Evolutionary conservation across 2,113 vertebrate genomes (phyloP).

Genomic region (Hiodon tergisus): DNA sequence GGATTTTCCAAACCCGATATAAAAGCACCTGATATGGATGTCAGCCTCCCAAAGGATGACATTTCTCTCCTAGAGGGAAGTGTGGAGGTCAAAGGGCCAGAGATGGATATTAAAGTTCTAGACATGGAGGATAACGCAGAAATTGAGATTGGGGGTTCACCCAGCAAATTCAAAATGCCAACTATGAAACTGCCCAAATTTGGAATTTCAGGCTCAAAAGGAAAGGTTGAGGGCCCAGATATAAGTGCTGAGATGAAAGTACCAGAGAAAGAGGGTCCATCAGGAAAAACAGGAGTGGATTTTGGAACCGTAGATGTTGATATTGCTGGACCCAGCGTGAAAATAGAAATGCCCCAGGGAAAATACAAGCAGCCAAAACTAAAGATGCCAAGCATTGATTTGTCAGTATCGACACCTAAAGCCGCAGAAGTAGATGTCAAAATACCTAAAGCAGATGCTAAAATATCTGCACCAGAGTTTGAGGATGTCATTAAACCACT

Average conservation of each 20-base stretch:
- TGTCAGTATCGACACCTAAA: slow-evolving; percentile 13
- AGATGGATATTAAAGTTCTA: slow-evolving; percentile 26
- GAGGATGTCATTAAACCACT: neutral
- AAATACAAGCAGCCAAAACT: neutral
- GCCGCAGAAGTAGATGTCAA: neutral
- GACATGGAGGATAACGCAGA: slow-evolving; percentile 31
- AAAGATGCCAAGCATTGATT: slow-evolving; percentile 28
- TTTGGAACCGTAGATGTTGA: neutral
- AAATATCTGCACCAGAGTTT: neutral
- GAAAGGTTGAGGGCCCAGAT: neutral
- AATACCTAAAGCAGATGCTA: neutral
- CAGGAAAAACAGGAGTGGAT: neutral
- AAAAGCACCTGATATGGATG: slow-evolving; percentile 16
- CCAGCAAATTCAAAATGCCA: slow-evolving; percentile 45
- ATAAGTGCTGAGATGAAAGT: slow-evolving; percentile 24
- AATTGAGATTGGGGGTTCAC: slow-evolving; percentile 15
- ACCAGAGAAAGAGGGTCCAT: slow-evolving; percentile 7
- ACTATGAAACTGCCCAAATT: slow-evolving; percentile 42
- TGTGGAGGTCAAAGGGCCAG: slow-evolving; percentile 32
- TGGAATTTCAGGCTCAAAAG: slow-evolving; percentile 18
- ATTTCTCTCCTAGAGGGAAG: slow-evolving; percentile 38
- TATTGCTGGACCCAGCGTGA: slow-evolving; percentile 25
- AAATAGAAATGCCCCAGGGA: neutral
- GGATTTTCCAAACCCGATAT: slow-evolving; percentile 49
- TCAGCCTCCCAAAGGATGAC: slow-evolving; percentile 33